Conservation (phyloP, 1,140 invertebrate genomes). For the Dendrolimus punctatus region DNA sequence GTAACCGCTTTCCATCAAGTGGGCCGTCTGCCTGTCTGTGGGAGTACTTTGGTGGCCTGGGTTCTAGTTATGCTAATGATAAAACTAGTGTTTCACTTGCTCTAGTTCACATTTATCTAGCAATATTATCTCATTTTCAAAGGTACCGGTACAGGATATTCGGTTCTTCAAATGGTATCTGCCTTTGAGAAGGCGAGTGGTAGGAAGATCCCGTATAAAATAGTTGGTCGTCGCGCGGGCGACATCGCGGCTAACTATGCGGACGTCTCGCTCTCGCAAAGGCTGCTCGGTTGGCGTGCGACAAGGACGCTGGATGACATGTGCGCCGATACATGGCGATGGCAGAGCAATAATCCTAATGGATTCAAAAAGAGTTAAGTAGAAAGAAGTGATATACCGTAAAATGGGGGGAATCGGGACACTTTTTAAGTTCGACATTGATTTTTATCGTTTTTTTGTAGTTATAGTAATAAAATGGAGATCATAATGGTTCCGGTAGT, state of each 20-base stretch:
- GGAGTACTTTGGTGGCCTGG: too few relatives aligned
- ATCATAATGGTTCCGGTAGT: too few relatives aligned
- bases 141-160: conserved; percentile 93
- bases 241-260: conserved; percentile 94
- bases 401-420: too few relatives aligned
- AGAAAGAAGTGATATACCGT: too few relatives aligned
- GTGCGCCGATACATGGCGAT: conserved; percentile 94
- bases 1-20: too few relatives aligned
- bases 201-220: conserved; percentile 82
- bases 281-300: conserved; percentile 89
- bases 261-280: conserved; percentile 82
- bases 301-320: conserved; percentile 86
- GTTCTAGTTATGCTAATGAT: too few relatives aligned
- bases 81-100: too few relatives aligned
- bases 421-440: too few relatives aligned
- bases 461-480: too few relatives aligned
- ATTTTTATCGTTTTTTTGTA: too few relatives aligned
- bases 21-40: too few relatives aligned
- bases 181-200: conserved; percentile 89
- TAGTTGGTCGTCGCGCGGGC: conserved; percentile 83
- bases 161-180: conserved; percentile 91
- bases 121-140: conserved; percentile 3
- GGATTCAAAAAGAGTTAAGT: conserved; percentile 73
- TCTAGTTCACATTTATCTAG: too few relatives aligned
- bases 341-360: conserved; percentile 91